A percentile compares a stretch with the other conserved stretches of the same genome.
phyloP scores from a whole-genome alignment of 2,888 invertebrate species.

The Brassicogethes aeneus region DNA sequence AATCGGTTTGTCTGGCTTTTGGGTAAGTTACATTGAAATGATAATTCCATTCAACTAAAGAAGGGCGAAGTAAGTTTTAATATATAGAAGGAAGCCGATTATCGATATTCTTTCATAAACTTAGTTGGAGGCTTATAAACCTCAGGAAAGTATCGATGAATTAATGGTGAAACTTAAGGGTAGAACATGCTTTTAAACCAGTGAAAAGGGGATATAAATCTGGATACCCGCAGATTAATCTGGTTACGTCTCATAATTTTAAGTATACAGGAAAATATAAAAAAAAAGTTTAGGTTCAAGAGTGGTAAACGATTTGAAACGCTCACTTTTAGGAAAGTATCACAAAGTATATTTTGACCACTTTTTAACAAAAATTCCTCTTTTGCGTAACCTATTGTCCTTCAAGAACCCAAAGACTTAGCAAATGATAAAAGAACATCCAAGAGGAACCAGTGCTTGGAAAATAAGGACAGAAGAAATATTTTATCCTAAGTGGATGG shows the following conservation, averaged over 20 bases:
- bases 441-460: slow-evolving; percentile 21
- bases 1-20: slow-evolving; percentile 7
- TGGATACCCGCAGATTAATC: slow-evolving; percentile 8
- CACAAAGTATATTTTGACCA: slow-evolving; percentile 13
- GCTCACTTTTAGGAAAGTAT: slow-evolving; percentile 18
- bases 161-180: slow-evolving; percentile 5
- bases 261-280: slow-evolving; percentile 28
- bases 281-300: slow-evolving; percentile 20
- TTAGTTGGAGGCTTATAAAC: not conserved
- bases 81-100: slow-evolving; percentile 4
- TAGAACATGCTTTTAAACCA: not conserved
- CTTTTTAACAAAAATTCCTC: too few species aligned
- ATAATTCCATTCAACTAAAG: slow-evolving; percentile 4
- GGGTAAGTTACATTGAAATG: slow-evolving; percentile 6
- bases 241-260: slow-evolving; percentile 24
- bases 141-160: slow-evolving; percentile 4
- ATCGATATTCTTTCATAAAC: not conserved
- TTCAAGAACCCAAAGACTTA: slow-evolving; percentile 16
- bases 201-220: not conserved
- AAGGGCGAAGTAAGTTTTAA: too few species aligned
- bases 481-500: slow-evolving; percentile 6
- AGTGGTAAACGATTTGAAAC: slow-evolving; percentile 9
- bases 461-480: slow-evolving; percentile 9
- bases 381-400: too few species aligned
- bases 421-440: slow-evolving; percentile 15